phyloP scores from a whole-genome alignment of 2,888 invertebrate genomes.

The Abrostola tripartita region DNA sequence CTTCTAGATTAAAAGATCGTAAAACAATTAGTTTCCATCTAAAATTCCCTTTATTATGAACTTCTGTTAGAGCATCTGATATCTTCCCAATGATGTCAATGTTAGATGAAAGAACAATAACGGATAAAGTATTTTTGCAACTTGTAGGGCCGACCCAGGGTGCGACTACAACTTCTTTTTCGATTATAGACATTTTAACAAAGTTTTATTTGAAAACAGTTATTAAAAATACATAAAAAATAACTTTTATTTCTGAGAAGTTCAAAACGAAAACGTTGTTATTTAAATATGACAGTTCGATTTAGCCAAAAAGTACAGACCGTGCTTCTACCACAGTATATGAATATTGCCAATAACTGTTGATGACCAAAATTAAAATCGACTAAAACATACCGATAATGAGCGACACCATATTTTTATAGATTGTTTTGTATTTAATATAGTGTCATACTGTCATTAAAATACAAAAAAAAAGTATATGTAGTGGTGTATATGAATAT shows the following conservation, averaged over 20 bases:
- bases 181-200: slow-evolving; percentile 68
- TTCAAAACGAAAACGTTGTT: too few relatives aligned
- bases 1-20: slow-evolving; percentile 73
- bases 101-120: slow-evolving; percentile 78
- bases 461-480: too few relatives aligned
- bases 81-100: slow-evolving; percentile 76
- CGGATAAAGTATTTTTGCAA: slow-evolving; percentile 74
- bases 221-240: background rate
- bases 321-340: too few relatives aligned
- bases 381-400: too few relatives aligned
- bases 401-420: too few relatives aligned
- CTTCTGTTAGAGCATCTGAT: slow-evolving; percentile 73
- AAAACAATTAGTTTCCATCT: slow-evolving; percentile 79
- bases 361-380: too few relatives aligned
- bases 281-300: too few relatives aligned
- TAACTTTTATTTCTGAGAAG: background rate
- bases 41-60: slow-evolving; percentile 72
- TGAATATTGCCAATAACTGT: too few relatives aligned
- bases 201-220: background rate
- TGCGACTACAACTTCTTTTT: slow-evolving; percentile 70
- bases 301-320: too few relatives aligned
- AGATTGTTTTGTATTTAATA: too few relatives aligned
- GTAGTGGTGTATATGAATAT: too few relatives aligned
- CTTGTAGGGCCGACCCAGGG: slow-evolving; percentile 81
- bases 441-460: too few relatives aligned